These are phyloP conservation scores for Malacosoma neustria DNA, from an alignment of 2,888 invertebrate species.

Conservation along the genomic window DNA sequence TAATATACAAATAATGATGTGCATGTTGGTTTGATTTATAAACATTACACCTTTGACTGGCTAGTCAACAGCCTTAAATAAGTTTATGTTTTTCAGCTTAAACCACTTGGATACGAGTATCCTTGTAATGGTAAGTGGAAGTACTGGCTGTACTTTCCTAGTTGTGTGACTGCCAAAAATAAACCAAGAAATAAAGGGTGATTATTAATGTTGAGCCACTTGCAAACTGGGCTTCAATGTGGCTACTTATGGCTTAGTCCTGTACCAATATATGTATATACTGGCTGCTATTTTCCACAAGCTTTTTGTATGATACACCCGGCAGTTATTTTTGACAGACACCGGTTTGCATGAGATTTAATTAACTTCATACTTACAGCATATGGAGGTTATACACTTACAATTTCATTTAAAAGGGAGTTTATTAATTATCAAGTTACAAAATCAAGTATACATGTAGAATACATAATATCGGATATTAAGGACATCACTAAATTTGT, in stretches of 20 bases:
- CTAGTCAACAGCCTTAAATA: conserved; percentile 42
- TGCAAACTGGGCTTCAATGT: not conserved
- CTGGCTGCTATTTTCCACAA: not conserved
- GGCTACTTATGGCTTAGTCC: not conserved
- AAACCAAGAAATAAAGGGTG: conserved; percentile 9
- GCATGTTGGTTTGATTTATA: conserved; percentile 28
- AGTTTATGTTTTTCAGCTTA: conserved; percentile 71
- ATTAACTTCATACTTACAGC: too few relatives aligned
- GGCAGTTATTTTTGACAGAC: not conserved
- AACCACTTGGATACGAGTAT: conserved; percentile 67
- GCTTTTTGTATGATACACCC: not conserved
- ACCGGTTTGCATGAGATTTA: not conserved
- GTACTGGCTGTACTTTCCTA: conserved; percentile 63
- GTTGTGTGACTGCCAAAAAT: conserved; percentile 38
- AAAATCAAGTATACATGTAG: too few relatives aligned
- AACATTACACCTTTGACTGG: conserved; percentile 24
- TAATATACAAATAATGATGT: conserved; percentile 9
- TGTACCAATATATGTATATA: not conserved
- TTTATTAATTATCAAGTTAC: too few relatives aligned
- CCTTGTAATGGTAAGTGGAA: conserved; percentile 68
- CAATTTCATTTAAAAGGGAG: too few relatives aligned
- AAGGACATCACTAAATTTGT: too few relatives aligned
- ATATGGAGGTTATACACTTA: too few relatives aligned
- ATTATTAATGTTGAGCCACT: not conserved
- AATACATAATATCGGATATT: too few relatives aligned